Conservation (phyloP, 2,888 invertebrate genomes). For the Adelphocoris suturalis region DNA sequence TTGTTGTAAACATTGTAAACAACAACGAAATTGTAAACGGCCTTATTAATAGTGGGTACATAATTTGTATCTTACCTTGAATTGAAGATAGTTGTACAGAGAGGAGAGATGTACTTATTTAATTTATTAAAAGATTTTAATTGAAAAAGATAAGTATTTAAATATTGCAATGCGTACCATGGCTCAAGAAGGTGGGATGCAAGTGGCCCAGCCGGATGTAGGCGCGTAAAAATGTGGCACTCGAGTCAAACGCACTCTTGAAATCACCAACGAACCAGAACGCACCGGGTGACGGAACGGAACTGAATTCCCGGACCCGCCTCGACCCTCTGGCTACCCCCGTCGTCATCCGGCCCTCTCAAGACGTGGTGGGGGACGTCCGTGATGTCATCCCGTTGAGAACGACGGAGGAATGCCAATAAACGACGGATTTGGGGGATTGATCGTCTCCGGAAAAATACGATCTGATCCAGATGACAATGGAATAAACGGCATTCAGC, state of each 20-base stretch:
- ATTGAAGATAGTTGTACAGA: no score
- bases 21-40: no score
- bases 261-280: conserved; percentile 22
- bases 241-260: neutral
- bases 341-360: neutral
- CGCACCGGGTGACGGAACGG: conserved; percentile 49
- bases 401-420: conserved; percentile 14
- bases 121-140: no score
- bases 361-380: neutral
- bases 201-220: conserved; percentile 51
- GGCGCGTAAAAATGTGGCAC: conserved; percentile 55
- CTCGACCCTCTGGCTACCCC: conserved; percentile 38
- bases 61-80: no score
- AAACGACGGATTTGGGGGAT: neutral
- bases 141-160: neutral
- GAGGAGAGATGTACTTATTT: no score
- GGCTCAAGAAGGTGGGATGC: neutral
- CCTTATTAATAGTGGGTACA: no score
- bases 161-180: neutral
- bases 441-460: neutral
- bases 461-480: neutral
- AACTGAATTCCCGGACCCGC: conserved; percentile 38
- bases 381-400: conserved; percentile 39
- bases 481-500: neutral
- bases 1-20: no score